These are phyloP conservation scores for Bembecia ichneumoniformis DNA, from an alignment of 2,888 invertebrate species.

Conservation along the genomic window DNA sequence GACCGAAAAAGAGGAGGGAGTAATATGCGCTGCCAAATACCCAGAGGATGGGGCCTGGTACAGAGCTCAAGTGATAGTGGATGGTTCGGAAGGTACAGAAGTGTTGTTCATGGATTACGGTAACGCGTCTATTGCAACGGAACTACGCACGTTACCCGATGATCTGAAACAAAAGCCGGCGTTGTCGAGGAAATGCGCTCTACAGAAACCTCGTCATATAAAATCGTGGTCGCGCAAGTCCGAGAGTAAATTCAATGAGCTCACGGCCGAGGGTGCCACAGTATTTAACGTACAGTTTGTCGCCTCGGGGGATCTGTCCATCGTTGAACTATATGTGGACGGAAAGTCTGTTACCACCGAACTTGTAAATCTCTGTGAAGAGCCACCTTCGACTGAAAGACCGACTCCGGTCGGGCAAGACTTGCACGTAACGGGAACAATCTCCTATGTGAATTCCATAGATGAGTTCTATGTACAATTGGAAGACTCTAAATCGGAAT, in stretches of 20 bases:
- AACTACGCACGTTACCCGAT: constrained; percentile 73
- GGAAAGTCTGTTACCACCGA: constrained; percentile 76
- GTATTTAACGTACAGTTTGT: constrained; percentile 79
- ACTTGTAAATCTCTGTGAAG: constrained; percentile 67
- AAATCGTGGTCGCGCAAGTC: constrained; percentile 77
- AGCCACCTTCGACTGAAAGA: constrained; percentile 40
- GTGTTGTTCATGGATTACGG: constrained; percentile 81
- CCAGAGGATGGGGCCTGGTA: constrained; percentile 78
- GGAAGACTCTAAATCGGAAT: constrained; percentile 65
- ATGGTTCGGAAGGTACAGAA: constrained; percentile 70
- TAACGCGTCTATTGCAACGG: constrained; percentile 71
- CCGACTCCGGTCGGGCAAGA: constrained; percentile 58
- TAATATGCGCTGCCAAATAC: constrained; percentile 76
- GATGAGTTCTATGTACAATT: constrained; percentile 83
- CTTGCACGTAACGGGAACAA: constrained; percentile 68
- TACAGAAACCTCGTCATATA: constrained; percentile 72
- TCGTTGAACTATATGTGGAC: constrained; percentile 74
- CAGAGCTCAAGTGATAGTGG: constrained; percentile 75
- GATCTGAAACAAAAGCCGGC: constrained; percentile 73
- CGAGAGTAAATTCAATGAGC: constrained; percentile 75
- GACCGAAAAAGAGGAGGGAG: constrained; percentile 55
- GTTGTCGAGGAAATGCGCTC: constrained; percentile 74
- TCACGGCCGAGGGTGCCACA: constrained; percentile 79
- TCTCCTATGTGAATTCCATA: constrained; percentile 78
- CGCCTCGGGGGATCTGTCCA: constrained; percentile 76